Base-by-base conservation (phyloP, 2,797 vertebrate genomes). In the Thamnophis elegans region DNA sequence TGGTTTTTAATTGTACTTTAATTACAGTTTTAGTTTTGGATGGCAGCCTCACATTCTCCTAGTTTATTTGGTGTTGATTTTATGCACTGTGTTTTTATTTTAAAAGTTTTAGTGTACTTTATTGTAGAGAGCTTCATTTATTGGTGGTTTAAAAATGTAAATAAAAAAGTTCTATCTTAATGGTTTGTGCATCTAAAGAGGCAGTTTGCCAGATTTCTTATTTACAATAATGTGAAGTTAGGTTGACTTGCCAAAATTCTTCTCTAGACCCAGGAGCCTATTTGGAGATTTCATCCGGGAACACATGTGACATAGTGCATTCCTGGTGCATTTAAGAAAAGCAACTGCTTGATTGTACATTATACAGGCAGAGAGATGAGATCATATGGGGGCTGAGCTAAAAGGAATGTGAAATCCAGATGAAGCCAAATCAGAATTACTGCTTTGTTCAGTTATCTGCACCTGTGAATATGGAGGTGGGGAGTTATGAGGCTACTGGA, bases 361-460 rank as follows among this genome's bases (percentile, higher is more conserved):
- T 12, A 0, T 0, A 12, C 90, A 92, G 92, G 90, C 94, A 94
- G 90, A 91, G 92, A 94, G 92, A 96, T 96, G 95, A 97, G 94
- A 93, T 97, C 95, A 96, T 95, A 88, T 95, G 95, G 95, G 0
- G 0, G 73, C 60, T 91, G 94, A 96, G 94, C 94, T 94, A 92
- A 94, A 91, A 94, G 88, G 94, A 97, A 96, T 96, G 94, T 96
- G 51, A 93, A 92, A 95, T 91, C 95, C 95, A 90, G 87, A 85
- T 94, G 91, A 90, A 94, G 96, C 95, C 95, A 96, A 93, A 93
- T 95, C 91, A 94, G 93, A 93, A 95, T 95, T 96, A 94, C 93
- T 96, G 95, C 91, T 96, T 59, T 95, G 94, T 94, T 55, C 32
- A 94, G 93, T 95, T 94, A 94, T 96, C 94, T 96, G 95, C 96